Evolutionary conservation across 2,797 vertebrate genomes (phyloP), one percentile per base, ranked within the genome.

Genomic region (Pseudocheirus occidentalis): DNA sequence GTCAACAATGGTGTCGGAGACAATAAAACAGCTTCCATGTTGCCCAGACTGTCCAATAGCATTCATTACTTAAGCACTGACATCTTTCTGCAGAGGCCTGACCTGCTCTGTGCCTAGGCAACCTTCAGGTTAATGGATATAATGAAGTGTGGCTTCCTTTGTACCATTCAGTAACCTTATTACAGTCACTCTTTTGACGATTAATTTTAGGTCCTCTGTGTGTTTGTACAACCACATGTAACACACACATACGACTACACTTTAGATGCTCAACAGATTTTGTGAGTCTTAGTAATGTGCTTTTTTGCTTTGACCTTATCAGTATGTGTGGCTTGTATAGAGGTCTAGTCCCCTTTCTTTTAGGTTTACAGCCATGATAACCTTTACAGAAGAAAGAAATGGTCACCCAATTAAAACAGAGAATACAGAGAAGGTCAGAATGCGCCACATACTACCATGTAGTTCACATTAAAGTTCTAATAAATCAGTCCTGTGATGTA

Each of bases 401-500:
- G 1, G 31, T 16, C 59, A 89, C n/a, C 5, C 5, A 28, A 27
- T 29, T 46, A 95, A 54, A 93, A 12, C 4, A 4, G 0, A 95
- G 94, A 93, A 53, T 0, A 16, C 0, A 0, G 87, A 96, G 94
- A 94, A 95, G 94, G 93, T 55, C 96, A 55, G 97, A 54, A 28
- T 0, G 0, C 73, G 96, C 91, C 66, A 27, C 54, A 57, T 3
- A 28, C 55, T 52, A 27, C 46, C 92, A 59, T 56, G 50, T 52
- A 58, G 29, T 97, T 91, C 95, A 91, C 5, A 0, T 34, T 40
- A 66, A 95, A 81, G 96, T 94, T 95, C 81, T 54, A 93, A 95
- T 34, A 55, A 1, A 59, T 94, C 92, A 34, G 5, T 50, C 54
- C 53, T 11, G 62, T 0, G 92, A 95, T 81, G 53, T 4, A 0